These are phyloP conservation scores for Zaprionus camerounensis DNA, from an alignment of 1,140 invertebrate species.

Conservation along the genomic window DNA sequence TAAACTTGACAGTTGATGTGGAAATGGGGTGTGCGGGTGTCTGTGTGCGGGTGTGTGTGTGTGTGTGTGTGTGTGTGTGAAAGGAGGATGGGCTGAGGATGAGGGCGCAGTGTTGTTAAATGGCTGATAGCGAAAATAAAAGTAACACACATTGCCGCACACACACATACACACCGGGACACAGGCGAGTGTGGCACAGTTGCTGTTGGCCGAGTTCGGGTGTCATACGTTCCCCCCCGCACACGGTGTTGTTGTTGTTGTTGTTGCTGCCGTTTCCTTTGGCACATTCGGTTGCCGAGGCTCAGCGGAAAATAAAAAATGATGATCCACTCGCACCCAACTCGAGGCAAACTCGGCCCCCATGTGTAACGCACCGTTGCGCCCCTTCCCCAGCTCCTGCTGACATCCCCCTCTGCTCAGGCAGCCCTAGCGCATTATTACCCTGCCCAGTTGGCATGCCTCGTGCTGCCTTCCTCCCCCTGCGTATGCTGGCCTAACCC, in stretches of 20 bases:
- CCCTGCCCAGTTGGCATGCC: conserved; percentile 12
- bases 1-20: conserved; percentile 77
- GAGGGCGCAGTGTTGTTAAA: conserved; percentile 51
- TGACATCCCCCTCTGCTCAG: background rate
- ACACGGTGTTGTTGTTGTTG: no score
- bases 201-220: conserved; percentile 48
- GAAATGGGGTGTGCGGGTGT: conserved; percentile 37
- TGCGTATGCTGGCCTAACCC: no score
- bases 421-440: conserved; percentile 26
- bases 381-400: background rate
- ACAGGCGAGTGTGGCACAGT: conserved; percentile 24
- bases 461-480: background rate
- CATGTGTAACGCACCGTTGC: conserved; percentile 62
- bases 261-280: conserved; percentile 31
- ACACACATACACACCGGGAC: conserved; percentile 18
- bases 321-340: conserved; percentile 69
- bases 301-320: conserved; percentile 82
- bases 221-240: conserved; percentile 13
- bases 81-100: background rate
- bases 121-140: conserved; percentile 80
- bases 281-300: conserved; percentile 65
- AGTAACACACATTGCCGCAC: conserved; percentile 56
- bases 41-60: background rate
- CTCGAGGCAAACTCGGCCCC: background rate
- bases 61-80: background rate